These are phyloP conservation scores for Dromiciops gliroides DNA, from an alignment of 2,113 vertebrate genomes.

Conservation along the genomic window DNA sequence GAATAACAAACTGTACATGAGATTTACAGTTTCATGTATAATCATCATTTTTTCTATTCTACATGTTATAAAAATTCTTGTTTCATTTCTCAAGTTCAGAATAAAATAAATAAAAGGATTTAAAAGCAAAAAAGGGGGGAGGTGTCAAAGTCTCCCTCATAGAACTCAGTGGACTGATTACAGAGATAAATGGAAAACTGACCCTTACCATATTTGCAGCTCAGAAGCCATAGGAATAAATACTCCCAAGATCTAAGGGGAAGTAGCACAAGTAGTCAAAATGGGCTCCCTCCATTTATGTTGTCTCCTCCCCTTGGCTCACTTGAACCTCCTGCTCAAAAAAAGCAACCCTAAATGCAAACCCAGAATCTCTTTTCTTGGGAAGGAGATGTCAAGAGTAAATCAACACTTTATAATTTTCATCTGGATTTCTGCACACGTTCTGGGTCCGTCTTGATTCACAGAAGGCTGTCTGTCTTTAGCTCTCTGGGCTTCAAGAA, in stretches of 20 bases:
- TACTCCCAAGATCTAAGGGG: conserved; percentile 31
- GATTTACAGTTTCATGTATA: too few species aligned
- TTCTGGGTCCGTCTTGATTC: not conserved
- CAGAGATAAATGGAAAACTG: not conserved
- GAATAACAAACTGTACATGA: not conserved
- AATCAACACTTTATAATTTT: not conserved
- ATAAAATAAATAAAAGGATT: not conserved
- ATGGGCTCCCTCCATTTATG: conserved; percentile 44
- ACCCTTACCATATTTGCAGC: conserved; percentile 32
- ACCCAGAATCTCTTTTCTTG: not conserved
- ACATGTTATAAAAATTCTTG: too few species aligned
- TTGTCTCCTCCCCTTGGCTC: conserved; percentile 35
- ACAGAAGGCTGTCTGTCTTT: not conserved
- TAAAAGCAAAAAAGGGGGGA: not conserved
- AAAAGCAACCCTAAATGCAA: too few species aligned
- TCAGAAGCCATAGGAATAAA: not conserved
- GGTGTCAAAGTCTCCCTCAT: not conserved
- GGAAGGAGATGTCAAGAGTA: not conserved
- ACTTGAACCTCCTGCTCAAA: conserved; percentile 3
- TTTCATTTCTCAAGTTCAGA: not conserved
- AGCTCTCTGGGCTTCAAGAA: conserved; percentile 12
- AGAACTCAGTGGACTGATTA: conserved; percentile 3
- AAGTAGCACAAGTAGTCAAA: conserved; percentile 36
- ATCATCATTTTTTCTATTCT: too few species aligned
- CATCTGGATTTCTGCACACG: not conserved